phyloP scores from a whole-genome alignment of 2,888 invertebrate genomes.

The Patella pellucida region DNA sequence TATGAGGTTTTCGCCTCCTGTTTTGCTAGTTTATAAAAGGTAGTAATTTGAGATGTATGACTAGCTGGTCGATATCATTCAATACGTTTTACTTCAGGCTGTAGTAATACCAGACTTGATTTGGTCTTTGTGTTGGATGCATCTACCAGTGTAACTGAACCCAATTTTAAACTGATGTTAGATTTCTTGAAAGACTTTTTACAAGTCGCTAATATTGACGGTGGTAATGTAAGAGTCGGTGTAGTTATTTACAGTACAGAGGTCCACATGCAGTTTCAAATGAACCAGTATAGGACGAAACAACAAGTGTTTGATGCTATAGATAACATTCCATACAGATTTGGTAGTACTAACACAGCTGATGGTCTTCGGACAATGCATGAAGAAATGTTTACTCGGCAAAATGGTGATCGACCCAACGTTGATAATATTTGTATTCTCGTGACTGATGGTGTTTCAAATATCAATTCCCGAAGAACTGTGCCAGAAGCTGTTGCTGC shows the following conservation, averaged over 20 bases:
- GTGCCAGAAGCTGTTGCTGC: constrained; percentile 58
- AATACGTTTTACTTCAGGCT: constrained; percentile 25
- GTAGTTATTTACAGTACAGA: constrained; percentile 56
- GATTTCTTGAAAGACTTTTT: constrained; percentile 55
- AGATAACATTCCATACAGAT: constrained; percentile 51
- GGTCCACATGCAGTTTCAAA: constrained; percentile 52
- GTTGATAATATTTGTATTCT: constrained; percentile 58
- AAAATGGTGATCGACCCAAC: constrained; percentile 57
- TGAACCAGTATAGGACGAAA: constrained; percentile 48
- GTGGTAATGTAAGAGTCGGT: constrained; percentile 57
- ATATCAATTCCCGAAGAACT: constrained; percentile 57
- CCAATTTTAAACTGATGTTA: constrained; percentile 52
- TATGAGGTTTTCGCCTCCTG: too few species aligned
- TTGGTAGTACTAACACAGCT: constrained; percentile 65
- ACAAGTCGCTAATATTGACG: constrained; percentile 50
- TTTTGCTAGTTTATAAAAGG: too few species aligned
- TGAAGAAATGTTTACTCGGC: constrained; percentile 49
- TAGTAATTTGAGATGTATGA: neutral
- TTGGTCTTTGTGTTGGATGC: constrained; percentile 61
- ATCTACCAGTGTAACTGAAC: constrained; percentile 61
- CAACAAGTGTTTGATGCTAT: constrained; percentile 51
- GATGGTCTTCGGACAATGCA: constrained; percentile 56
- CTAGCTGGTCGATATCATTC: neutral
- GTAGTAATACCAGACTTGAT: constrained; percentile 44
- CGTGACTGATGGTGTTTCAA: constrained; percentile 66